Evolutionary conservation across 2,797 vertebrate genomes (phyloP).

Genomic region (Phoebastria nigripes): DNA sequence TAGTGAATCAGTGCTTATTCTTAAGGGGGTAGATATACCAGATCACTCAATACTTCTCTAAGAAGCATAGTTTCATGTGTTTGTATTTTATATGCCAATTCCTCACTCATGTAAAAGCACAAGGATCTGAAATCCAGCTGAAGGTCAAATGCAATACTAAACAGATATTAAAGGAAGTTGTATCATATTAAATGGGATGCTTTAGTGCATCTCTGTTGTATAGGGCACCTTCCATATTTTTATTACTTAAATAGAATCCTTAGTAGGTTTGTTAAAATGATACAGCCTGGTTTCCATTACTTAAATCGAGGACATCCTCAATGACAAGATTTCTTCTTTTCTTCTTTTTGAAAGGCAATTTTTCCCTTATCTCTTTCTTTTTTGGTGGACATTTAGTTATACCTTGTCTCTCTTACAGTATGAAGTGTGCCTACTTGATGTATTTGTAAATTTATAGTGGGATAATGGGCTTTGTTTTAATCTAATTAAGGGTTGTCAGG

Average conservation of each 20-base stretch:
- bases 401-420: not conserved
- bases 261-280: not conserved
- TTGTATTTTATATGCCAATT: not conserved
- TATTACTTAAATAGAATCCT: not conserved
- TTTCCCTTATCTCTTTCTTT: not conserved
- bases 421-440: not conserved
- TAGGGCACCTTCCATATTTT: not conserved
- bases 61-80: not conserved
- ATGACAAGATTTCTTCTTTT: not conserved
- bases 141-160: not conserved
- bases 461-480: not conserved
- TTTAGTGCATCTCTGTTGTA: not conserved
- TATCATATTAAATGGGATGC: not conserved
- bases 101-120: not conserved
- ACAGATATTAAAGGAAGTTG: not conserved
- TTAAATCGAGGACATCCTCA: not conserved
- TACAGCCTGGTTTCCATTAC: not conserved
- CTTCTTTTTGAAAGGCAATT: not conserved
- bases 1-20: not conserved
- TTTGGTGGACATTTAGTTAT: not conserved
- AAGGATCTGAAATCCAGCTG: not conserved
- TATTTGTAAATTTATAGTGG: not conserved
- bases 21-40: not conserved
- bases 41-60: not conserved
- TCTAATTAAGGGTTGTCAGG: not conserved